Evolutionary conservation across 64 coral and sea anemone genomes (phyloP), one percentile per base, ranked within the genome.

Genomic region (Pocillopora damicornis): DNA sequence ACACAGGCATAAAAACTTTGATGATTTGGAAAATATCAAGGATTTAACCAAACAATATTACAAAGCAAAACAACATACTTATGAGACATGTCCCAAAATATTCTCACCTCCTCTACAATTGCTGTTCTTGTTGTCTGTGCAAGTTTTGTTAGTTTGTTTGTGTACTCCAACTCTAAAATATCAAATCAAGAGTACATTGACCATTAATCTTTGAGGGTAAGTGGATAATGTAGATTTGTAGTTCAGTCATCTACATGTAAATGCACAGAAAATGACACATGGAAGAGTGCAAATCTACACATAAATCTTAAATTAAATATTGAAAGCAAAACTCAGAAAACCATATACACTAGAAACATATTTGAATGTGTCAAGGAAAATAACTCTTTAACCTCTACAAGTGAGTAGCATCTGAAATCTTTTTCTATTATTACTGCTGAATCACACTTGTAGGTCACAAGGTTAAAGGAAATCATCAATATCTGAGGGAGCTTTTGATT

Each of bases 131-230:
- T 99, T 77, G 90, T 61, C 14, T 93, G 93, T 10, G 97, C 97
- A 30, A 99, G 79, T 25, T 88, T 99, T 76, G 90, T 64, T 37
- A 99, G 77, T 63, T 99, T 94, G 75, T 83, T 84, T 18, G 93
- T 99, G 38, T 95, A 99, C 56, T 99, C 97, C 22, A 90, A 75
- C 20, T 99, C 97, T 99, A 23, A 58, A 80, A 62, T 35, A 20
- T 56, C 75, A 84, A 75, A 37, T 65, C 51, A 13, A 34, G 37
- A 61, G 34, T 20, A 34, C 4, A 34, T 61, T 11, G 15, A 61
- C 38, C 30, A 56, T 17, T 2, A 45, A 59, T 58, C 78, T 59
- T 13, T 22, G 20, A 45, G 38, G 38, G 13, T 42, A 22, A 42
- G 15, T 59, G 37, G 37, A 79, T 15, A 30, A 30, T 30, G 30